Percentiles rank a stretch among this genome's conserved stretches.
These are phyloP conservation scores for Apamea sordens DNA, from an alignment of 2,888 invertebrate genomes.

Conservation along the genomic window DNA sequence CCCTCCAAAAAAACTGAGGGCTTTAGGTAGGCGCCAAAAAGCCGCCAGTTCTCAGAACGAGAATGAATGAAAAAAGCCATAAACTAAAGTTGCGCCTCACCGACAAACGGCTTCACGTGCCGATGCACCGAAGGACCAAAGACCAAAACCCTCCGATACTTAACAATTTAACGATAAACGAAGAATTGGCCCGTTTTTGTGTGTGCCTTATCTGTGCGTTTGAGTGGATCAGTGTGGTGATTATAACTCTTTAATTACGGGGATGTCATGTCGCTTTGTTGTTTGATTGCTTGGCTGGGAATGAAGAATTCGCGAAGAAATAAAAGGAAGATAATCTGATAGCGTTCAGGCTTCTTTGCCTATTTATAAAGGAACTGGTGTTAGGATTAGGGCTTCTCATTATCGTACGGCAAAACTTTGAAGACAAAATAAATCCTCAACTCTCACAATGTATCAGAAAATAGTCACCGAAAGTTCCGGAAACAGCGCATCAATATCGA, in stretches of 20 bases:
- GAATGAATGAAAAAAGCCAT: conserved; percentile 86
- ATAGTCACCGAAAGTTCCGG: conserved; percentile 6
- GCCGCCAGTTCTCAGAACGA: conserved; percentile 86
- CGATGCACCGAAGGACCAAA: conserved; percentile 85
- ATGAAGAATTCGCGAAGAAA: conserved; percentile 45
- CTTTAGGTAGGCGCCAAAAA: conserved; percentile 87
- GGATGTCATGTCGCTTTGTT: conserved; percentile 64
- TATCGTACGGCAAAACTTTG: conserved; percentile 15
- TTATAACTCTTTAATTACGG: conserved; percentile 68
- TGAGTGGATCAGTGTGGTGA: conserved; percentile 68
- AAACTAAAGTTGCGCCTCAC: conserved; percentile 79
- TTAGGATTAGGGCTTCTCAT: not conserved
- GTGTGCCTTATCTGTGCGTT: conserved; percentile 71
- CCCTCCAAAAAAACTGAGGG: conserved; percentile 70
- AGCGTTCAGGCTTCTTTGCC: conserved; percentile 32
- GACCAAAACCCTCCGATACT: conserved; percentile 80
- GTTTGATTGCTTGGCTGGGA: conserved; percentile 58
- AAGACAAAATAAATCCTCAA: not conserved
- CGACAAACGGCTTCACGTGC: conserved; percentile 88
- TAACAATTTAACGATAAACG: conserved; percentile 82
- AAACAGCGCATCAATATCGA: conserved; percentile 19
- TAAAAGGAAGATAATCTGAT: conserved; percentile 26
- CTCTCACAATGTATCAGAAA: not conserved
- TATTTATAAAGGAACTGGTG: conserved; percentile 16
- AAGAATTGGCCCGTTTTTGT: conserved; percentile 73